Base-by-base conservation (phyloP, 2,888 invertebrate genomes). In the Nasonia oneida region DNA sequence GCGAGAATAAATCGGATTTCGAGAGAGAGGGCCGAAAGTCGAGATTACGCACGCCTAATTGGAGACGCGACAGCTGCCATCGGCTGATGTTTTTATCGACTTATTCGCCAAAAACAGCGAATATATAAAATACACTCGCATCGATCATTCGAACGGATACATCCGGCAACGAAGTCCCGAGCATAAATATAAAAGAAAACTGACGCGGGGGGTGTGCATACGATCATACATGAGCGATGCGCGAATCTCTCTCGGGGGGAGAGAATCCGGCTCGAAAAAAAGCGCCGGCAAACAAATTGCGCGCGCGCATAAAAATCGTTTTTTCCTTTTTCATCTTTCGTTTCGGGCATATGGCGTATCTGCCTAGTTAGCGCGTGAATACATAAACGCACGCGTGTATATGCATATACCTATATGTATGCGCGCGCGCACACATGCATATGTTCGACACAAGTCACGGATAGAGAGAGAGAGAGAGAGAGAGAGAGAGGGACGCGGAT, bases 341-440 rank as follows among this genome's bases (percentile, higher is more conserved):
- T 42, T 74, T 61, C 77, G 67, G 78, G 85, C 85, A 87, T 87
- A 87, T 85, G 87, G 87, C 77, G 29, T 89, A 89, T 87, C 90
- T 89, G 87, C 89, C 89, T 89, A 89, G 89, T 89, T 90, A 88
- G 87, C 89, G 87, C 87, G 89, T 86, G 88, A 87, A 87, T 89
- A 89, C 88, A 89, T 89, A 89, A 88, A 89, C 76, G 87, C n/a
- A n/a, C 76, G 87, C n/a, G 6, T n/a, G 8, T 85, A 83, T 86
- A 23, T 85, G 83, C 88, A 79, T 78, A 88, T 86, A 81, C 87
- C 37, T 37, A 37, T 37, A 37, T 37, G 5, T 61, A n/a, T n/a
- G 8, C 85, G 82, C 86, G n/a, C 86, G 82, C 88, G 81, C 79
- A 88, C 86, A 81, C 87, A 85, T 88, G 87, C 86, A 87, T 87